Base-by-base conservation (phyloP, 2,888 invertebrate species). In the Melanophora roralis region DNA sequence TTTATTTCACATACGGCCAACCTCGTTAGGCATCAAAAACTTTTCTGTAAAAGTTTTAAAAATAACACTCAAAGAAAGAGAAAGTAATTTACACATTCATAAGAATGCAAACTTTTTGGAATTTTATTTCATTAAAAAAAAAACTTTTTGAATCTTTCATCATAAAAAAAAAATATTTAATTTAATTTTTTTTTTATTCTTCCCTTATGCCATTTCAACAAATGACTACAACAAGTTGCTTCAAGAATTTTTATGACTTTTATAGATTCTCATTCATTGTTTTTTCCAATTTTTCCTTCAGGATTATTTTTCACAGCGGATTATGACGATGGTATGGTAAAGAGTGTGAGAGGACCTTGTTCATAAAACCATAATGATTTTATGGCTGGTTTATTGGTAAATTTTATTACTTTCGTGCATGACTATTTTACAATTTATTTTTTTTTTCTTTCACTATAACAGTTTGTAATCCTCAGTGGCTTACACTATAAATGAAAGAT, bases 381-480 rank as follows among this genome's bases (percentile, higher is more conserved):
- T 80, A 76, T 76, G 76, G 62, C 36, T 38, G 76, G 64, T 76
- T 80, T 76, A 80, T 76, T 72, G 80, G 38, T 64, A 73, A 67
- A 73, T 80, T 80, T 76, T 80, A 80, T 80, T 76, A 69, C 76
- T 64, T 51, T 72, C 32, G 68, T 68, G 49, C 76, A 72, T 80
- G 80, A 73, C 80, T 74, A 65, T 47, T 45, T 36, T 11, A 6
- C 3, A 14, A 27, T 40, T 38, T 45, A 38, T 57, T n/a, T 11
- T 45, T 2, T 21, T 55, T 38, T 38, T 19, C 19, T 11, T 11
- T 11, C 36, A 36, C 11, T 6, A 3, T 9, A 9, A 1, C 21
- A 59, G 23, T 23, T 38, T 19, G 36, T n/a, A 45, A 21, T 16
- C n/a, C 14, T 38, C 7, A 57, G 19, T 45, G 16, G 55, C 34